Conservation (phyloP, 2,888 invertebrate genomes). For the Phengaris arion region DNA sequence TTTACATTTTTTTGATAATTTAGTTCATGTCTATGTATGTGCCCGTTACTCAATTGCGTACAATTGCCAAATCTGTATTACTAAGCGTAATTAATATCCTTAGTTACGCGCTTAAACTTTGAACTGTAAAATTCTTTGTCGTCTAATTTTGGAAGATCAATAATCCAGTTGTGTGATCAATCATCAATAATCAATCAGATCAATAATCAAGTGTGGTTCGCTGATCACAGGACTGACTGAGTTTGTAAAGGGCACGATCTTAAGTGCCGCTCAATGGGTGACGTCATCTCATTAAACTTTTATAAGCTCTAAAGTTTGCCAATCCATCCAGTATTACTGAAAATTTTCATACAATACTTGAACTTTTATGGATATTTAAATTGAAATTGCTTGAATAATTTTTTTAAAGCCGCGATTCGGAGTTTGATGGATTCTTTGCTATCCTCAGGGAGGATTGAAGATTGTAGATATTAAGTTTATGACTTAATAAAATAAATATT, state of each 20-base stretch:
- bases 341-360: background rate
- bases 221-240: background rate
- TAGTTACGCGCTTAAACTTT: background rate
- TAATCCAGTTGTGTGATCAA: background rate
- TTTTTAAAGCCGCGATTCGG: background rate
- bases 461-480: too few relatives aligned
- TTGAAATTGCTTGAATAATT: background rate
- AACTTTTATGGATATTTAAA: background rate
- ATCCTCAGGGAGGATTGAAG: too few relatives aligned
- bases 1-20: too few relatives aligned
- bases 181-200: too few relatives aligned
- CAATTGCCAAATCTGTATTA: too few relatives aligned
- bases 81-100: too few relatives aligned
- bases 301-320: background rate
- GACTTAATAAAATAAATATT: too few relatives aligned
- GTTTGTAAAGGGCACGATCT: slow-evolving; percentile 12
- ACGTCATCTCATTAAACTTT: slow-evolving; percentile 8
- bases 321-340: background rate
- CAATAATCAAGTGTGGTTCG: background rate
- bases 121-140: background rate
- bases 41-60: too few relatives aligned
- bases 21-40: too few relatives aligned
- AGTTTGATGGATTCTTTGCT: too few relatives aligned
- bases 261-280: background rate
- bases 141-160: background rate